Evolutionary conservation across 2,113 vertebrate species (phyloP).

Genomic region (Tupaia chinensis): DNA sequence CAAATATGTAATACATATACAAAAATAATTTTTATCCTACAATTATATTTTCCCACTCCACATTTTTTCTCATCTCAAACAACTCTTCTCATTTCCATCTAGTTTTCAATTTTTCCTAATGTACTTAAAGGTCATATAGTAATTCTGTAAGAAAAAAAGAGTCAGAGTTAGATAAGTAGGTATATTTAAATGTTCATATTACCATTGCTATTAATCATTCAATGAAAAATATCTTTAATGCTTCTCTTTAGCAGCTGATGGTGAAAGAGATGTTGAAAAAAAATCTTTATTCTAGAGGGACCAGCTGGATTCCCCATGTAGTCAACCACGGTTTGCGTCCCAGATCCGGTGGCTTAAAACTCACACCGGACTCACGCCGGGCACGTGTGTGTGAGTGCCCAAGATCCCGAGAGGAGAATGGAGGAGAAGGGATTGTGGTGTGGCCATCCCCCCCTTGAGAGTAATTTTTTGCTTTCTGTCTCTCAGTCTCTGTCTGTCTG

Average conservation of each 20-base stretch:
- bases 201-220: constrained; percentile 53
- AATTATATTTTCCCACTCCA: constrained; percentile 51
- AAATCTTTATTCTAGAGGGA: background rate
- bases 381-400: too few relatives aligned
- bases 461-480: too few relatives aligned
- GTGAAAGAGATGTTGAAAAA: background rate
- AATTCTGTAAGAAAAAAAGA: constrained; percentile 54
- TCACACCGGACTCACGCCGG: too few relatives aligned
- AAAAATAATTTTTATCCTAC: background rate
- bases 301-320: too few relatives aligned
- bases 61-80: constrained; percentile 53
- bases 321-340: too few relatives aligned
- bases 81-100: background rate
- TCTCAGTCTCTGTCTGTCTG: too few relatives aligned
- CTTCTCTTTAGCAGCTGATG: background rate
- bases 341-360: too few relatives aligned
- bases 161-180: constrained; percentile 2
- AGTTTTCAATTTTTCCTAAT: constrained; percentile 36
- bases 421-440: too few relatives aligned
- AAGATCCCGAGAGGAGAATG: too few relatives aligned
- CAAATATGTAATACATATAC: background rate
- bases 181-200: constrained; percentile 56
- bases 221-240: constrained; percentile 18
- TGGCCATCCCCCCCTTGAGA: too few relatives aligned
- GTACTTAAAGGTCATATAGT: constrained; percentile 39